phyloP scores from a whole-genome alignment of 2,888 invertebrate genomes.

The Furcula furcula region DNA sequence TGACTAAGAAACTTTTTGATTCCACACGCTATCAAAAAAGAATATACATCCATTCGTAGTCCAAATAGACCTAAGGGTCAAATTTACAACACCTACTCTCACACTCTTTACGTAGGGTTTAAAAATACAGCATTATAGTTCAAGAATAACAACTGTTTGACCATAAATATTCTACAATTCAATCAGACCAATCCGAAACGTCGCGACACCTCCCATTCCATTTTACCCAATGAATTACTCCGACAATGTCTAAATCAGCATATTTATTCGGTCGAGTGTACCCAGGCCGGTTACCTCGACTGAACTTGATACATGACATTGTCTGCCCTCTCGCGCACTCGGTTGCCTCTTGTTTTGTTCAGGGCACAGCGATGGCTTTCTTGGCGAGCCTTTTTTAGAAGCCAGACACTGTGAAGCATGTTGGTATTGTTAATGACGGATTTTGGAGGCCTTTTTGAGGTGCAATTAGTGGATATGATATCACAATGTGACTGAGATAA shows the following conservation, averaged over 20 bases:
- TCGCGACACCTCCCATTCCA: neutral
- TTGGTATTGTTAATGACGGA: neutral
- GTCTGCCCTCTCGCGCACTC: conserved; percentile 74
- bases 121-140: too few species aligned
- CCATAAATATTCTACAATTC: too few species aligned
- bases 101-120: too few species aligned
- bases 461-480: too few species aligned
- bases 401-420: neutral
- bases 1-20: too few species aligned
- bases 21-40: too few species aligned
- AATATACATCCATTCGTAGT: too few species aligned
- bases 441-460: neutral
- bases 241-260: neutral
- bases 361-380: conserved; percentile 39
- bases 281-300: conserved; percentile 58
- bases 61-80: too few species aligned
- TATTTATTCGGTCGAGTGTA: conserved; percentile 46
- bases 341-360: conserved; percentile 39
- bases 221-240: conserved; percentile 7
- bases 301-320: conserved; percentile 82
- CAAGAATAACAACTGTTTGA: too few species aligned
- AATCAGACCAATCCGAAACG: too few species aligned
- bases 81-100: too few species aligned
- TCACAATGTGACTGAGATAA: too few species aligned
- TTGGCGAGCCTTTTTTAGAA: conserved; percentile 21